Evolutionary conservation across 2,888 invertebrate species (phyloP), one percentile per base, ranked within the genome.

Genomic region (Graphium colonna): DNA sequence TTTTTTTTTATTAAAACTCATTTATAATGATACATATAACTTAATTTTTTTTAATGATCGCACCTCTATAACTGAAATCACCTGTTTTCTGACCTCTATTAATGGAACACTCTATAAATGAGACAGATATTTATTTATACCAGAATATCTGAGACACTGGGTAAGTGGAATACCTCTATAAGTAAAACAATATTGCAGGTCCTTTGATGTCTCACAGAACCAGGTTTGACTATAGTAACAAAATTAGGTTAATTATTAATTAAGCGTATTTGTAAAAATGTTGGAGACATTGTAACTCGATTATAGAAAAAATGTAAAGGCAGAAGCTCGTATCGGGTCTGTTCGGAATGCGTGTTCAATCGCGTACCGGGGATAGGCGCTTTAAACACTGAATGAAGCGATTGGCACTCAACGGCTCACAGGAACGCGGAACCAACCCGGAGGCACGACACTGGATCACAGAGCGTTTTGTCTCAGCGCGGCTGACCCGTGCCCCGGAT

Each of bases 401-500:
- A 88, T 89, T 89, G 86, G 79, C 79, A 83, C 82, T 86, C 79
- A 86, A 86, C 86, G 75, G 79, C 71, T 58, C 64, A 64, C 68
- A 77, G 87, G 89, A 85, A 89, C 87, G 89, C 88, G 88, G 88
- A 88, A 87, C 89, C 75, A 82, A 88, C 73, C 72, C 78, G 79
- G 79, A 80, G 79, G 82, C 87, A 89, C 88, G 78, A 86, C 83
- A 70, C 68, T 73, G 64, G 71, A 76, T 75, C 62, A 76, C 65
- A 75, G 81, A 26, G 53, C 48, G 43, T 42, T 49, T 78, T 87
- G 88, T 88, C 87, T 88, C 87, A 82, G 75, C 74, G 64, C 71
- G 79, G 71, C 79, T 88, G 88, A 89, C 88, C 88, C 88, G 88
- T 88, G 88, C 86, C 88, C 86, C 73, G 71, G 63, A 73, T 70